phyloP scores from a whole-genome alignment of 1,140 invertebrate genomes.

The Drosophila murphyi region DNA sequence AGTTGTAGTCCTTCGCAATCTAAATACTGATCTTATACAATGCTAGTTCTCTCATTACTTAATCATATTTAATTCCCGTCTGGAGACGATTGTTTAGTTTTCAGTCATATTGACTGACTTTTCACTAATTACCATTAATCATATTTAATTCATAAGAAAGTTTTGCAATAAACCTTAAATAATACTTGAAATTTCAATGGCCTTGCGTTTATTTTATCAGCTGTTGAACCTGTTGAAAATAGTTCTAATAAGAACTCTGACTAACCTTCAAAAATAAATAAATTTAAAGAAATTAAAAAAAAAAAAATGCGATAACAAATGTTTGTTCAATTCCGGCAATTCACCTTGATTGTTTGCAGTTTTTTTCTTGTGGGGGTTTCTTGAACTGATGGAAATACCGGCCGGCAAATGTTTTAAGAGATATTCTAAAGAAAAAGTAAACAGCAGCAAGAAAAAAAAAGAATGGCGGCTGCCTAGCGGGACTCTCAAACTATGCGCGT shows the following conservation, averaged over 20 bases:
- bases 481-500: constrained; percentile 32
- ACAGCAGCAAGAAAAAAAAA: constrained; percentile 16
- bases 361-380: constrained; percentile 22
- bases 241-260: constrained; percentile 11
- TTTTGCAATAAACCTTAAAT: constrained; percentile 35
- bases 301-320: not conserved
- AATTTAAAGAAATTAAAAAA: too few relatives aligned
- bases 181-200: constrained; percentile 15
- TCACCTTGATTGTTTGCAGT: constrained; percentile 33
- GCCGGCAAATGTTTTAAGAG: constrained; percentile 38
- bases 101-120: constrained; percentile 67
- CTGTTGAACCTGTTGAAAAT: constrained; percentile 44
- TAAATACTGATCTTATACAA: constrained; percentile 18
- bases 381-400: constrained; percentile 49
- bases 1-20: constrained; percentile 33
- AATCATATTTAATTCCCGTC: not conserved
- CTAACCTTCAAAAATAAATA: too few relatives aligned
- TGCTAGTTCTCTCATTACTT: constrained; percentile 5
- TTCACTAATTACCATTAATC: constrained; percentile 16
- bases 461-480: not conserved
- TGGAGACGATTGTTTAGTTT: constrained; percentile 30
- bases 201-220: constrained; percentile 46
- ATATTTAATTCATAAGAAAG: constrained; percentile 43
- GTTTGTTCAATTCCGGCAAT: not conserved
- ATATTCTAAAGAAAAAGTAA: constrained; percentile 23